These are phyloP conservation scores for Drosophila seclusa DNA, from an alignment of 2,888 invertebrate genomes.

Conservation along the genomic window DNA sequence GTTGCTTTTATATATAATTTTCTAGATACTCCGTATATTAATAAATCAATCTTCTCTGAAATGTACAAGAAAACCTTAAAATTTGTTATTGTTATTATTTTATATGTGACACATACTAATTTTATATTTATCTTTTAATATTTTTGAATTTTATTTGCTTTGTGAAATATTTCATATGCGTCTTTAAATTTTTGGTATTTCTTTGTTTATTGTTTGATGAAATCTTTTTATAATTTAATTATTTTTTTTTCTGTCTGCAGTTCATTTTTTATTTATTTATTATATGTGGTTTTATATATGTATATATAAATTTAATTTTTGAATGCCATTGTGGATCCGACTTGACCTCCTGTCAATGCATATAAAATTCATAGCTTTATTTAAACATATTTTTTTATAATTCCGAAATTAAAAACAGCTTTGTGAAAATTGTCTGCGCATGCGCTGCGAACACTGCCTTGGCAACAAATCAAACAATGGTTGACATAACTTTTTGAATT, in stretches of 20 bases:
- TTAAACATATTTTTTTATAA: not conserved
- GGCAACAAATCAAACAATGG: constrained; percentile 57
- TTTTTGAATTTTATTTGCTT: not conserved
- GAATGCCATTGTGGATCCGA: too few species aligned
- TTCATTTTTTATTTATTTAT: not conserved
- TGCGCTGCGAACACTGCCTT: constrained; percentile 39
- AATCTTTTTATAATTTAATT: too few species aligned
- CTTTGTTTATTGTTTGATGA: too few species aligned
- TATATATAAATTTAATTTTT: too few species aligned
- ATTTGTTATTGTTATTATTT: not conserved
- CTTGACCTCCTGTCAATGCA: not conserved
- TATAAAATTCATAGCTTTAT: not conserved
- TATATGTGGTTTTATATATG: too few species aligned
- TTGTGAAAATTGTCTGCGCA: constrained; percentile 28
- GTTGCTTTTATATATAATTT: not conserved
- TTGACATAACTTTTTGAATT: constrained; percentile 48
- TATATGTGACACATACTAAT: not conserved
- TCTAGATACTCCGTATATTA: not conserved
- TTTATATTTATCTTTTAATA: not conserved
- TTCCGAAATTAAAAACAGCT: not conserved
- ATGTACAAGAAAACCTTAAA: not conserved
- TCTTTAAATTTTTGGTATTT: not conserved
- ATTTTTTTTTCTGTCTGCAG: not conserved
- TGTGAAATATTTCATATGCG: not conserved
- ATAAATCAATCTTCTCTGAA: not conserved